These are phyloP conservation scores for Omphaloscelis lunosa DNA, from an alignment of 2,888 invertebrate genomes.

Conservation along the genomic window DNA sequence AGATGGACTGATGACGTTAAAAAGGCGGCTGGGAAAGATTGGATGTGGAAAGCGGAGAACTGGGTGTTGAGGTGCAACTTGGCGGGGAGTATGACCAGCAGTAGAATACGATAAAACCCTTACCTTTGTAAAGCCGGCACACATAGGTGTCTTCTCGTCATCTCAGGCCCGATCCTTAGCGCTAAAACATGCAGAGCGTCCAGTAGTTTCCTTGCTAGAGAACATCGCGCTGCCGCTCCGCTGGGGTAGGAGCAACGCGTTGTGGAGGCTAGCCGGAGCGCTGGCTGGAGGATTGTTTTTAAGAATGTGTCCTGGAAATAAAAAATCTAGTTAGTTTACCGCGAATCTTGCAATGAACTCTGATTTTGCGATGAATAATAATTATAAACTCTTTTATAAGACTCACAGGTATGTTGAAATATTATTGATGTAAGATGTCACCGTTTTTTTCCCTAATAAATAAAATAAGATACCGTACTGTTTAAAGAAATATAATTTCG, in stretches of 20 bases:
- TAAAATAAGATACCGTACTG: too few species aligned
- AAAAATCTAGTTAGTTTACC: background rate
- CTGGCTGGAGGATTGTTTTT: conserved; percentile 95
- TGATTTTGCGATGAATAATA: too few species aligned
- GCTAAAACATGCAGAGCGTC: conserved; percentile 96
- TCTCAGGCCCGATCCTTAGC: conserved; percentile 94
- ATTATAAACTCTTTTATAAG: too few species aligned
- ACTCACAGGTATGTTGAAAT: too few species aligned
- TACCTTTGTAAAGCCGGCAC: conserved; percentile 90
- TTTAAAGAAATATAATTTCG: too few species aligned
- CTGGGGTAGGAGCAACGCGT: conserved; percentile 95
- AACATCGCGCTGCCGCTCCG: conserved; percentile 93
- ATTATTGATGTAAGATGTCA: too few species aligned
- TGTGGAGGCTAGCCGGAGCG: conserved; percentile 95
- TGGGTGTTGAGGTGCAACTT: background rate
- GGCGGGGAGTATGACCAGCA: background rate
- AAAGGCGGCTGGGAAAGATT: background rate
- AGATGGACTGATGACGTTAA: background rate
- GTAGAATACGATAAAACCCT: background rate
- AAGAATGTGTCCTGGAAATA: conserved; percentile 95
- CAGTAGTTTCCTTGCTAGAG: conserved; percentile 95
- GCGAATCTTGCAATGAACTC: too few species aligned
- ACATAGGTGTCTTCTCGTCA: conserved; percentile 94
- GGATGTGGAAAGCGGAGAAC: background rate
- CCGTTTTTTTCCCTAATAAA: too few species aligned